These are phyloP conservation scores for Lepidurus packardi DNA, from an alignment of 1,140 invertebrate genomes.

Conservation along the genomic window DNA sequence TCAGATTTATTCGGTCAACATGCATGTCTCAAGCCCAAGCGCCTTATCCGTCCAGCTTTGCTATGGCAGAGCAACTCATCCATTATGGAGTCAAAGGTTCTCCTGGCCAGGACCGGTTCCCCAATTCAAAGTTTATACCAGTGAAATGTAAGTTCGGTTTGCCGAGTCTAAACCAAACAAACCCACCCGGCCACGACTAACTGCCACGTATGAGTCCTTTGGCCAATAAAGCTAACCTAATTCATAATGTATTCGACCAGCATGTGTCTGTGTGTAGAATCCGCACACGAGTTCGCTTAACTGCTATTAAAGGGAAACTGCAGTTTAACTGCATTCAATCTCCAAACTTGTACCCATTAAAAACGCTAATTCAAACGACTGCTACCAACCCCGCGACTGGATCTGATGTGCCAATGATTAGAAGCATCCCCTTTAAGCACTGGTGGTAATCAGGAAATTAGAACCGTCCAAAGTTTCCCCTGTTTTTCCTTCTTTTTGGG, in stretches of 20 bases:
- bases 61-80: too few species aligned
- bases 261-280: neutral
- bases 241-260: neutral
- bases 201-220: neutral
- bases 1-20: too few species aligned
- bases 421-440: neutral
- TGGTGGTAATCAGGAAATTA: slow-evolving; percentile 1
- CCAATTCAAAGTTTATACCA: too few species aligned
- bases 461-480: neutral
- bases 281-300: neutral
- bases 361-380: neutral
- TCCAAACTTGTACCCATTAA: neutral
- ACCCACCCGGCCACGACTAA: too few species aligned
- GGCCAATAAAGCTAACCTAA: neutral
- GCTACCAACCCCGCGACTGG: neutral
- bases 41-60: too few species aligned
- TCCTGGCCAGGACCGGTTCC: too few species aligned
- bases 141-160: too few species aligned
- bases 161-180: too few species aligned
- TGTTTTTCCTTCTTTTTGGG: neutral
- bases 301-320: neutral
- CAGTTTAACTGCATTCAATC: neutral
- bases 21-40: too few species aligned
- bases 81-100: too few species aligned
- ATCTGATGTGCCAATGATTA: neutral